Base-by-base conservation (phyloP, 2,888 invertebrate genomes). In the Pilophorus perplexus region DNA sequence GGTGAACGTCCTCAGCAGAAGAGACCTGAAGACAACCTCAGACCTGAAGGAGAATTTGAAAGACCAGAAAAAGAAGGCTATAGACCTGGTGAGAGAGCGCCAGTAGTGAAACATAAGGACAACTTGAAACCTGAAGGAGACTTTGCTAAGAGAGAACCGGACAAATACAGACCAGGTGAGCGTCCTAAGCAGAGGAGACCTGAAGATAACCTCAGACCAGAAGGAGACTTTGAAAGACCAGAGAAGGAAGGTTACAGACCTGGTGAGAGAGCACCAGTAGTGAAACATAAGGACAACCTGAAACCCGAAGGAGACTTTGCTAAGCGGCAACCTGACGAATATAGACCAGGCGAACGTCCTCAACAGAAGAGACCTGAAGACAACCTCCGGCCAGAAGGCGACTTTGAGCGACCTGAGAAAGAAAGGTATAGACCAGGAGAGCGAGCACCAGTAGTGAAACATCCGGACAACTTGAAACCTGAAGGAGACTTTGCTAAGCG, bases 51-150 rank as follows among this genome's bases (percentile, higher is more conserved):
- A 3, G 74, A 74, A 3, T 76, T 76, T 73, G 85, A 73, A 46
- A 40, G 74, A 74, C 72, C 74, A 0, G 74, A 74, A 67, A 73
- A 73, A 2, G 71, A 72, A 37, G 79, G 82, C 62, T 80, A 78
- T 28, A 20, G 60, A 22, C 81, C 74, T n/a, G 78, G 77, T 12
- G 78, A 78, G 14, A 64, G 78, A 55, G 74, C 76, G 1, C 72
- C 73, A 27, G 72, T 75, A 12, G 75, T 76, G 0, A 74, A 74
- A 28, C 77, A 75, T 68, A 74, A 74, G 0, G 78, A 78, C 48
- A 77, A 78, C 69, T 72, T 84, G n/a, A 75, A 76, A 27, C 79
- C 80, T 2, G 82, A 82, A 70, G 82, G 83, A 18, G 81, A 82
- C 18, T 84, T 78, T 55, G 74, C 78, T 16, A 75, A 69, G 10